Conservation (phyloP, 1,140 invertebrate genomes). For the Tachypleus tridentatus region DNA sequence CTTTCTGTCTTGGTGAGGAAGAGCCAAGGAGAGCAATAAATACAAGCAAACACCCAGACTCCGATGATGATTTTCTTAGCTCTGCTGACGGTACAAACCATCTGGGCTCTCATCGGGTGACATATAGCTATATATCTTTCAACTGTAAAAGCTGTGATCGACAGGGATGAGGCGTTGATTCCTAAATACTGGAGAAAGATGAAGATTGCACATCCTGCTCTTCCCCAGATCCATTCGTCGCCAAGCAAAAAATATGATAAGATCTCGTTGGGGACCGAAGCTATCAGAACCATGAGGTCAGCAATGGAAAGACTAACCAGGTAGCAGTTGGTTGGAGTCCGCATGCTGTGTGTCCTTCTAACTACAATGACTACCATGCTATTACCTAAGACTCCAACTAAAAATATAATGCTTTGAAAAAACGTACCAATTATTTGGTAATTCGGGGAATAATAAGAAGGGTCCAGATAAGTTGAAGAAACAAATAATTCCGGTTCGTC, state of each 20-base stretch:
- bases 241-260: conserved; percentile 43
- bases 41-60: conserved; percentile 45
- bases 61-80: conserved; percentile 44
- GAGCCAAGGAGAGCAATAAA: conserved; percentile 44
- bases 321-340: conserved; percentile 50
- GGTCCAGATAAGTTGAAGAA: conserved; percentile 10
- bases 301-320: conserved; percentile 46
- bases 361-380: conserved; percentile 43
- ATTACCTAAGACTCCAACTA: conserved; percentile 45
- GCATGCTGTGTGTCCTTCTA: conserved; percentile 37
- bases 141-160: conserved; percentile 53
- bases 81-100: conserved; percentile 42
- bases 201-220: conserved; percentile 44
- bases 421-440: conserved; percentile 44
- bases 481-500: too few species aligned
- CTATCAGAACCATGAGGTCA: conserved; percentile 45
- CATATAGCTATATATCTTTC: conserved; percentile 48
- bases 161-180: conserved; percentile 52
- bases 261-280: conserved; percentile 46
- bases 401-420: conserved; percentile 43
- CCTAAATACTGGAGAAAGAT: conserved; percentile 54
- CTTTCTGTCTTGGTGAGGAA: conserved; percentile 36
- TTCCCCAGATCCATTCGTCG: conserved; percentile 47
- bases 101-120: conserved; percentile 44
- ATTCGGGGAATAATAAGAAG: conserved; percentile 37